A percentile compares a stretch with the other conserved stretches of the same genome.
phyloP scores from a whole-genome alignment of 2,888 invertebrate genomes.

The Papilio gigon region DNA sequence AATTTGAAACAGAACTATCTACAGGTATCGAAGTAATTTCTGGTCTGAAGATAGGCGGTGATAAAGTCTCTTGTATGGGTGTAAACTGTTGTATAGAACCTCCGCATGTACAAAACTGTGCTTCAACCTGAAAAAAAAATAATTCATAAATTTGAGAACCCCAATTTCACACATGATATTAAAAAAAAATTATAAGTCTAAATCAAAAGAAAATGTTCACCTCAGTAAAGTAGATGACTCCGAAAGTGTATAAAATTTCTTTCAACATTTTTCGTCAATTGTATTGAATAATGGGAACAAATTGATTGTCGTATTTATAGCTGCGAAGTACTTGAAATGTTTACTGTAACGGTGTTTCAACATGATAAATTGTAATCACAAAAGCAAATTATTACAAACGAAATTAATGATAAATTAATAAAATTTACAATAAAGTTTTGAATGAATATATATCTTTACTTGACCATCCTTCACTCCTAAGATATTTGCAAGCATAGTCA shows the following conservation, averaged over 20 bases:
- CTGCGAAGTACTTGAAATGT: slow-evolving; percentile 9
- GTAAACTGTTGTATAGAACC: slow-evolving; percentile 30
- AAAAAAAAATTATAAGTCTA: background rate
- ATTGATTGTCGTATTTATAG: slow-evolving; percentile 15
- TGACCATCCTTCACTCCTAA: background rate
- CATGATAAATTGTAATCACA: slow-evolving; percentile 25
- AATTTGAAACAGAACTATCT: slow-evolving; percentile 36
- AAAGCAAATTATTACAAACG: slow-evolving; percentile 6
- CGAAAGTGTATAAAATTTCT: slow-evolving; percentile 32
- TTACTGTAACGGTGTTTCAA: slow-evolving; percentile 28
- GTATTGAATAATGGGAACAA: background rate
- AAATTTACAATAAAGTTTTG: too few species aligned
- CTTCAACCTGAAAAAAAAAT: slow-evolving; percentile 44
- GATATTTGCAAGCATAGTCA: too few species aligned
- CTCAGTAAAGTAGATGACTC: slow-evolving; percentile 28
- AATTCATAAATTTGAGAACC: background rate
- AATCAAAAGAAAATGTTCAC: slow-evolving; percentile 8
- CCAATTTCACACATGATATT: background rate
- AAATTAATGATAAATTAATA: background rate
- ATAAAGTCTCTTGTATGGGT: slow-evolving; percentile 10
- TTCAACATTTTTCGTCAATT: slow-evolving; percentile 34
- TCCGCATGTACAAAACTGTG: slow-evolving; percentile 45
- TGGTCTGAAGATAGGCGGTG: slow-evolving; percentile 20
- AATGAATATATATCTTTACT: too few species aligned
- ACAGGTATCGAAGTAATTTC: slow-evolving; percentile 22